Evolutionary conservation across 2,797 vertebrate genomes (phyloP).

Genomic region (Tapirus indicus): DNA sequence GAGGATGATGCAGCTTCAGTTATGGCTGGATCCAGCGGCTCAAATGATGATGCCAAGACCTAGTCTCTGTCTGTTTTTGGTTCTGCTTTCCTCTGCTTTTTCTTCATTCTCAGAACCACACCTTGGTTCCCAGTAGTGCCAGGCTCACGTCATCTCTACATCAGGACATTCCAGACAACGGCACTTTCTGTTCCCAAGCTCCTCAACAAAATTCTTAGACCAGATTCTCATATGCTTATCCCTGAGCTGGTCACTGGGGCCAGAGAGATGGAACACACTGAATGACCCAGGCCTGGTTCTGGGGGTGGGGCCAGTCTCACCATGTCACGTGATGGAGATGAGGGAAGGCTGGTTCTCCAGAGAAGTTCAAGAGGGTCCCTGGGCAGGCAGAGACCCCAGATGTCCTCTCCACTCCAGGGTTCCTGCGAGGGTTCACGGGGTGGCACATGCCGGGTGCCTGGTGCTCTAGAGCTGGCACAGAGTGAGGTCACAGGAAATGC

Average conservation of each 20-base stretch:
- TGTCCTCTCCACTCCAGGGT: background rate
- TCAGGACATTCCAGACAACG: background rate
- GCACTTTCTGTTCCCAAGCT: background rate
- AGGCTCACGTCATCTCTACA: background rate
- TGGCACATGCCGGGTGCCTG: background rate
- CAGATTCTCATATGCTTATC: background rate
- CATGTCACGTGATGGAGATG: background rate
- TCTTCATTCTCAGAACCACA: background rate
- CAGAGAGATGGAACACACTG: background rate
- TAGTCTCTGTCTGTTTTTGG: background rate
- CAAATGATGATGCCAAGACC: fast-evolving
- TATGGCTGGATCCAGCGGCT: background rate
- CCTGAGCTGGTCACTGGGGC: background rate
- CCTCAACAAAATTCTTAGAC: background rate
- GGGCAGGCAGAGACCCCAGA: background rate
- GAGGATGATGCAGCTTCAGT: background rate
- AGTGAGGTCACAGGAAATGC: background rate
- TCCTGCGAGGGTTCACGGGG: background rate
- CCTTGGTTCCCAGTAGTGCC: background rate
- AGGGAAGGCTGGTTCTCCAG: background rate
- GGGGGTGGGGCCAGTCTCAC: background rate
- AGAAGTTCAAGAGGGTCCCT: background rate
- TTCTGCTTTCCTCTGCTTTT: background rate
- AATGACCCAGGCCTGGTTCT: background rate
- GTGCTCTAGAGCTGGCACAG: background rate